phyloP scores from a whole-genome alignment of 2,113 vertebrate species.

The Chrysochloris asiatica region DNA sequence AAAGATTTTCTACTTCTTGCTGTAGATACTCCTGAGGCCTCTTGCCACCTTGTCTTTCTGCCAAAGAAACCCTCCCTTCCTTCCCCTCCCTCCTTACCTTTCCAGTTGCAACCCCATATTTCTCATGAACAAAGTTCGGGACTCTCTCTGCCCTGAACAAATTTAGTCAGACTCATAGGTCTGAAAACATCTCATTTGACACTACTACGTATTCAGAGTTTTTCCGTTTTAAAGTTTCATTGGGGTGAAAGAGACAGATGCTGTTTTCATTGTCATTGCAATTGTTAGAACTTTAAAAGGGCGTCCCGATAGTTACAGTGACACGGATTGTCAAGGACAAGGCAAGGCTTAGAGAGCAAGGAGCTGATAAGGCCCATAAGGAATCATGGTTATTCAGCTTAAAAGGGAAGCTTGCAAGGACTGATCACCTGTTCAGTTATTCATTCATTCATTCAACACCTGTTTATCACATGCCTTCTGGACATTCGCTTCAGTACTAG shows the following conservation, averaged over 20 bases:
- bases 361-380: not conserved
- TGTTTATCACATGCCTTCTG: no score
- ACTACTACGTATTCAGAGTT: not conserved
- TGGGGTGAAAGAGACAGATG: not conserved
- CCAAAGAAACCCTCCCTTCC: no score
- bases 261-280: not conserved
- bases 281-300: not conserved
- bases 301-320: not conserved
- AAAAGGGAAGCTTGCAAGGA: not conserved
- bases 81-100: no score
- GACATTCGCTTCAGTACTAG: not conserved
- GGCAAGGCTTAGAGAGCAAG: not conserved
- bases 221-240: not conserved
- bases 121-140: not conserved
- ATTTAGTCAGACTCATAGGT: not conserved
- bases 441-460: not conserved
- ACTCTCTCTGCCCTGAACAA: not conserved
- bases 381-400: not conserved
- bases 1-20: not conserved
- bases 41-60: not conserved
- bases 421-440: not conserved
- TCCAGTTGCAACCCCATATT: not conserved
- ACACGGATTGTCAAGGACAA: not conserved
- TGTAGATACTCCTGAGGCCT: not conserved
- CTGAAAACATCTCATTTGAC: not conserved